Evolutionary conservation across 2,113 vertebrate genomes (phyloP), one percentile per base, ranked within the genome.

Genomic region (Onychostoma macrolepis): DNA sequence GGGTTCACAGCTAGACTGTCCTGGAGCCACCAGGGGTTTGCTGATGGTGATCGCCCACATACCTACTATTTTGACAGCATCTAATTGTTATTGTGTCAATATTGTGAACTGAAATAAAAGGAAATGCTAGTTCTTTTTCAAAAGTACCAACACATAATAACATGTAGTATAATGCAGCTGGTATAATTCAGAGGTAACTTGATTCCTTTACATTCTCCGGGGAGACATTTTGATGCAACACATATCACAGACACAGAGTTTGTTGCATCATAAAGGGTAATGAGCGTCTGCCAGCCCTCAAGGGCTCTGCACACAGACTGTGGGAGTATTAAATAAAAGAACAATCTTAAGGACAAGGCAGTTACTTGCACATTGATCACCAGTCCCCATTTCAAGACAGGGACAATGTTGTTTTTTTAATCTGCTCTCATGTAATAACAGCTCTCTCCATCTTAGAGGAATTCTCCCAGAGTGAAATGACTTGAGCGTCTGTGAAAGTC

Each of bases 351-450:
- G 76, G 80, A 86, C 48, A 74, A 83, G 17, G 30, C 87, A 17
- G n/a, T 71, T 43, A 71, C 36, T 26, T 65, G 26, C 63, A 48
- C 61, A 83, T 72, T 26, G 63, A 87, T 82, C n/a, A 75, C 77
- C 61, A n/a, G 56, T 36, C 78, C 78, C 28, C 84, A 56, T 17
- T 82, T 87, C 28, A 41, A 65, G 84, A 76, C 12, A 43, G 67
- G 45, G 53, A 65, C 67, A 75, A 75, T 63, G 28, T 83, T 38
- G 33, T 79, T 85, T 80, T 80, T 80, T 88, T 80, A 85, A 86
- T 89, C 89, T 84, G 63, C 58, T 71, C 63, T 36, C 75, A 80
- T 86, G 85, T 86, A 72, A 77, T 75, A 86, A 87, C 63, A 74
- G 65, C 8, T 75, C 1, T 8, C 61, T 86, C 83, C 84, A 83